phyloP scores from a whole-genome alignment of 2,888 invertebrate genomes.

The Cynaeus angustus region DNA sequence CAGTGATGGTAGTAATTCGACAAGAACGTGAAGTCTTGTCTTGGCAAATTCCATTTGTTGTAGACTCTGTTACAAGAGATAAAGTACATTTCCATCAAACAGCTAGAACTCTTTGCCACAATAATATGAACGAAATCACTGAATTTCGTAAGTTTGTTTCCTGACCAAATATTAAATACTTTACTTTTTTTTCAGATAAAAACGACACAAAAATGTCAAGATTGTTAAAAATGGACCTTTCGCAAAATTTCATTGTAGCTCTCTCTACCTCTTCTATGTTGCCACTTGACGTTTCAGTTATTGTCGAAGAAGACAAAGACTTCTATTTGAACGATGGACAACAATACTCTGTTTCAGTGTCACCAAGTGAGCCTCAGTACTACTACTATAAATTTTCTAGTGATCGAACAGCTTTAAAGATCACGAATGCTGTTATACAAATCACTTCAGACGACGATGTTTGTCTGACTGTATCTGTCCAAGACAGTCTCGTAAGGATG shows the following conservation, averaged over 20 bases:
- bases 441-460: slow-evolving; percentile 79
- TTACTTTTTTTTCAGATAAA: slow-evolving; percentile 1
- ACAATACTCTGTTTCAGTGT: slow-evolving; percentile 71
- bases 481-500: slow-evolving; percentile 79
- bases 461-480: slow-evolving; percentile 87
- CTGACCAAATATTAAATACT: neutral
- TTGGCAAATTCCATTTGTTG: slow-evolving; percentile 84
- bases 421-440: slow-evolving; percentile 75
- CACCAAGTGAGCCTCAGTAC: slow-evolving; percentile 76
- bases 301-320: slow-evolving; percentile 75
- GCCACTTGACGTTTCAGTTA: slow-evolving; percentile 75
- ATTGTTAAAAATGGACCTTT: slow-evolving; percentile 4
- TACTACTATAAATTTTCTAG: slow-evolving; percentile 74
- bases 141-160: slow-evolving; percentile 34
- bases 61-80: slow-evolving; percentile 68
- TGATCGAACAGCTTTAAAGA: slow-evolving; percentile 53
- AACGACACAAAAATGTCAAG: neutral
- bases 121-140: slow-evolving; percentile 64
- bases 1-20: slow-evolving; percentile 82
- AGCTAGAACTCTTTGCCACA: slow-evolving; percentile 79
- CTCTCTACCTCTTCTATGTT: slow-evolving; percentile 75
- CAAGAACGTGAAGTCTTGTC: slow-evolving; percentile 85
- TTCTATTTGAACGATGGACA: slow-evolving; percentile 74
- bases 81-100: slow-evolving; percentile 73
- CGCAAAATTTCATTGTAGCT: slow-evolving; percentile 55